phyloP scores from a whole-genome alignment of 2,797 vertebrate genomes.

The Pampus argenteus region DNA sequence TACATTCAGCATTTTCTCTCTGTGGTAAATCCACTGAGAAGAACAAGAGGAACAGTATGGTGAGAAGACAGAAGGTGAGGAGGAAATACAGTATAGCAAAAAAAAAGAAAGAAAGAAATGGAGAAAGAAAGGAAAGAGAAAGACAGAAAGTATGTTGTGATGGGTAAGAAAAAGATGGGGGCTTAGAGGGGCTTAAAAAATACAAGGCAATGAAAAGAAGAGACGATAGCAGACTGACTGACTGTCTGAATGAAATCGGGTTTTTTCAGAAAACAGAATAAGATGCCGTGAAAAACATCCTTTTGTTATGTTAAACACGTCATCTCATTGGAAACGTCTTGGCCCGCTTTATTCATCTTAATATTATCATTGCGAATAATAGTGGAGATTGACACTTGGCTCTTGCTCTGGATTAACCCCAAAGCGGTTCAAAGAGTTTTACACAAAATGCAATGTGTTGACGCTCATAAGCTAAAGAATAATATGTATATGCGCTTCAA shows the following conservation, averaged over 20 bases:
- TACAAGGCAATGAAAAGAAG: constrained; percentile 58
- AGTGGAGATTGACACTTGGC: constrained; percentile 73
- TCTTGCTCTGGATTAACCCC: constrained; percentile 74
- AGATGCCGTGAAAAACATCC: constrained; percentile 74
- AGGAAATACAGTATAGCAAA: constrained; percentile 14
- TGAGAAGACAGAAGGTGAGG: constrained; percentile 17
- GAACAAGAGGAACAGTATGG: constrained; percentile 38
- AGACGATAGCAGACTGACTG: constrained; percentile 66
- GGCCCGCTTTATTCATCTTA: constrained; percentile 71
- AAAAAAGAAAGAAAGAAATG: constrained; percentile 11
- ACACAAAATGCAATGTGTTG: constrained; percentile 60
- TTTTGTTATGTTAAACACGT: constrained; percentile 82
- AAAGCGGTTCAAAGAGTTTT: constrained; percentile 71
- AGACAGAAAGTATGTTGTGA: constrained; percentile 34
- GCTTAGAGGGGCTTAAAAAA: constrained; percentile 65
- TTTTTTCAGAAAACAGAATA: constrained; percentile 72
- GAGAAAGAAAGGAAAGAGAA: constrained; percentile 16
- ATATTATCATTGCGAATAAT: constrained; percentile 77
- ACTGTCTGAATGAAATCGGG: constrained; percentile 72
- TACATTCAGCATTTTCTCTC: constrained; percentile 48
- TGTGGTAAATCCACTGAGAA: constrained; percentile 62
- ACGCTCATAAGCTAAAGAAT: constrained; percentile 67
- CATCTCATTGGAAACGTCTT: constrained; percentile 72
- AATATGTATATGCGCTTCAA: constrained; percentile 57
- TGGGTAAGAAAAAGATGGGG: constrained; percentile 32